A percentile compares a stretch with the other conserved stretches of the same genome.
phyloP scores from a whole-genome alignment of 2,888 invertebrate genomes.

The Harpalus rufipes region DNA sequence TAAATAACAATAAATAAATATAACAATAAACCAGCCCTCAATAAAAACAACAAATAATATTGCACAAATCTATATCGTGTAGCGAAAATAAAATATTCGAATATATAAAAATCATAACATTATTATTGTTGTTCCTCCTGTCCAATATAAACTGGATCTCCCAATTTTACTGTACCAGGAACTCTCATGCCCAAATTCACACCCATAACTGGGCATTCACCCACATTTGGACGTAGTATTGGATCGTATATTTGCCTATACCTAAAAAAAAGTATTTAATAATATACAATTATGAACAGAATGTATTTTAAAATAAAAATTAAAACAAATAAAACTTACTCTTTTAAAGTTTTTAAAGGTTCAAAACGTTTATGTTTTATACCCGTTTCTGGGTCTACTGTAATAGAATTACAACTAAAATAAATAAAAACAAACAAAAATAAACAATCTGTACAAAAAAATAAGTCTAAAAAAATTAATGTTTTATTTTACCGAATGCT shows the following conservation, averaged over 20 bases:
- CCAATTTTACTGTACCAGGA: constrained; percentile 76
- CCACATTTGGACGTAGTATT: constrained; percentile 71
- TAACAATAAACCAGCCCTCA: constrained; percentile 3
- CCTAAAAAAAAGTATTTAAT: constrained; percentile 70
- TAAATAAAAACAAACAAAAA: constrained; percentile 5
- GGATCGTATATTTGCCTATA: constrained; percentile 76
- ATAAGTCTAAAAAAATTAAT: neutral
- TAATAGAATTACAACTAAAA: constrained; percentile 84
- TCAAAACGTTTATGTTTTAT: constrained; percentile 80
- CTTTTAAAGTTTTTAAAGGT: constrained; percentile 83
- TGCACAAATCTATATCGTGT: neutral
- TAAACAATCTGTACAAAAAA: constrained; percentile 2
- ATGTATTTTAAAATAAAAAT: neutral
- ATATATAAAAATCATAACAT: neutral
- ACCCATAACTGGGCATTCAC: constrained; percentile 78
- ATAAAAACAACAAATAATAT: constrained; percentile 1
- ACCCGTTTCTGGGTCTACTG: constrained; percentile 84
- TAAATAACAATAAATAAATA: neutral
- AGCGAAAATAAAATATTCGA: constrained; percentile 18
- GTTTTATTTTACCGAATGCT: constrained; percentile 79
- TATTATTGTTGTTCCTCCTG: constrained; percentile 63
- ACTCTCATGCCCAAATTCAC: constrained; percentile 78
- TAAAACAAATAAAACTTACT: constrained; percentile 75
- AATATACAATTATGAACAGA: neutral
- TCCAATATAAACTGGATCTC: constrained; percentile 79